Conservation (phyloP, 2,888 invertebrate genomes). For the Nesidiocoris tenuis region DNA sequence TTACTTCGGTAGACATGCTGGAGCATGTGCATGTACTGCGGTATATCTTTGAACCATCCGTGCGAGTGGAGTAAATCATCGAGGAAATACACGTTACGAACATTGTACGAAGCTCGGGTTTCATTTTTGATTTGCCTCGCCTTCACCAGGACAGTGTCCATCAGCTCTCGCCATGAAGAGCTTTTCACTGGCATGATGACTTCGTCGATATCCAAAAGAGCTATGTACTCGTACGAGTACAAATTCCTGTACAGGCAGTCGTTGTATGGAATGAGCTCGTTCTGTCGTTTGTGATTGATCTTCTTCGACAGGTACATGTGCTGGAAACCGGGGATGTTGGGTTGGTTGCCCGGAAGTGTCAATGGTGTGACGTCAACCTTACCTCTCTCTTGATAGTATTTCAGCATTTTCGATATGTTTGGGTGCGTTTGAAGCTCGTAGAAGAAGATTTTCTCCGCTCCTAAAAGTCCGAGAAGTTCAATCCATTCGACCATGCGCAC, state of each 20-base stretch:
- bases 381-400: slow-evolving; percentile 65
- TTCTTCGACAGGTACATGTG: slow-evolving; percentile 87
- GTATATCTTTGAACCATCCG: slow-evolving; percentile 75
- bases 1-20: slow-evolving; percentile 87
- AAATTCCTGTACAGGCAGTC: slow-evolving; percentile 92
- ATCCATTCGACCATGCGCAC: slow-evolving; percentile 92
- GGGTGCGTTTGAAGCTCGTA: slow-evolving; percentile 86
- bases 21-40: slow-evolving; percentile 86
- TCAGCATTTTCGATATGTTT: slow-evolving; percentile 80
- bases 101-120: slow-evolving; percentile 78
- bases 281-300: slow-evolving; percentile 89
- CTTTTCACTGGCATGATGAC: slow-evolving; percentile 85
- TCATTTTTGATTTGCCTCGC: slow-evolving; percentile 67
- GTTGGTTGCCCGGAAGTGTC: slow-evolving; percentile 84
- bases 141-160: slow-evolving; percentile 70
- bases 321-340: slow-evolving; percentile 84
- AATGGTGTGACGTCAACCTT: slow-evolving; percentile 75
- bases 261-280: slow-evolving; percentile 94
- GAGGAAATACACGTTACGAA: slow-evolving; percentile 88
- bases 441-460: slow-evolving; percentile 88
- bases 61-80: slow-evolving; percentile 81
- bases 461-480: slow-evolving; percentile 78
- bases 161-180: slow-evolving; percentile 71
- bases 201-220: slow-evolving; percentile 91
- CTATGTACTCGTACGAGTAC: slow-evolving; percentile 84